These are phyloP conservation scores for Phrynocephalus guinanensis DNA, from an alignment of 2,797 vertebrate species.

Conservation along the genomic window DNA sequence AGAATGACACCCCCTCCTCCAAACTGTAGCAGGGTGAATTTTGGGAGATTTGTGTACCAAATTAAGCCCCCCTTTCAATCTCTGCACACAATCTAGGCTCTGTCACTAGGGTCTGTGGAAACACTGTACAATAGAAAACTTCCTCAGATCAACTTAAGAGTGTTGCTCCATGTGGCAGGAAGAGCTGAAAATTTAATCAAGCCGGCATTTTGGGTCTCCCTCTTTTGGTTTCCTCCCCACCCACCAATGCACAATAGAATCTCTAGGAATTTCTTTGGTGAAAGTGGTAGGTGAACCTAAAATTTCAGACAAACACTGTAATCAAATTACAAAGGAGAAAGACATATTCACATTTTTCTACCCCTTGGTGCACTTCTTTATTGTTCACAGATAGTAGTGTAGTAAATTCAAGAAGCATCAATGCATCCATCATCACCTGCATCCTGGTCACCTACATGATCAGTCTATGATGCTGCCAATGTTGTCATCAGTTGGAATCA, in stretches of 20 bases:
- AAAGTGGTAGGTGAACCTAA: neutral
- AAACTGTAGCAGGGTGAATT: neutral
- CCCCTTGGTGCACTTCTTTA: constrained; percentile 22
- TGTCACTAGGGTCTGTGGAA: neutral
- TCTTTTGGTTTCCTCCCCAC: no score
- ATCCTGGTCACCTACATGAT: neutral
- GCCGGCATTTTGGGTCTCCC: no score
- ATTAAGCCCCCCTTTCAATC: no score
- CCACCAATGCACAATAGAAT: no score
- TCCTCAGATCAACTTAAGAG: no score
- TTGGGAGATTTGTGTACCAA: neutral
- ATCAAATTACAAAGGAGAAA: neutral
- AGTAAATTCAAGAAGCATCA: neutral
- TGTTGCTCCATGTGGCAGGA: no score
- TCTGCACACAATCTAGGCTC: neutral
- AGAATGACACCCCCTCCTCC: neutral
- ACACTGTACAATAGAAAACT: no score
- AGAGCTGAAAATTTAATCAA: no score
- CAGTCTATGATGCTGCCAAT: neutral
- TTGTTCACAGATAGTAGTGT: neutral
- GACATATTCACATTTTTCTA: neutral
- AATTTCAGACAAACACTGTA: neutral
- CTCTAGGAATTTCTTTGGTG: no score
- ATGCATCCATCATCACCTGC: neutral
- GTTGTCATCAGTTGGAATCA: neutral